Base-by-base conservation (phyloP, 2,888 invertebrate genomes). In the Apotomis capreana region DNA sequence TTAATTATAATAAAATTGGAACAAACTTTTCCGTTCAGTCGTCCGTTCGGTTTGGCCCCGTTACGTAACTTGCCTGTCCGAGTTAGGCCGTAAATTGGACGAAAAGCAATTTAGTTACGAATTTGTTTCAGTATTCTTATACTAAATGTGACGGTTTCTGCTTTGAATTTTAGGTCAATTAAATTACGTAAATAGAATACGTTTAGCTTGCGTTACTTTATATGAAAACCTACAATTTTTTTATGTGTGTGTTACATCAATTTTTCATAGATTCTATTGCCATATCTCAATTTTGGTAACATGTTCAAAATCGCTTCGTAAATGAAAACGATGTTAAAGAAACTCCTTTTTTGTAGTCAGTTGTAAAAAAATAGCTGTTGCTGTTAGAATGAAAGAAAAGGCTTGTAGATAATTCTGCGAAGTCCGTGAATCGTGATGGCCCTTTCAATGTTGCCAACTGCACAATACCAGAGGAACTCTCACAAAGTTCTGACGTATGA, bases 21-120 rank as follows among this genome's bases (percentile, higher is more conserved):
- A 74, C 70, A 78, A 79, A 75, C 76, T 75, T 74, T 69, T 70
- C 61, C 69, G 75, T 79, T 76, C 75, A 72, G 72, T 75, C 74
- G 74, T 73, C 58, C 58, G 68, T 68, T 63, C 49, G 57, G 68
- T 54, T 63, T 52, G 63, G 63, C 54, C 68, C 59, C 72, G 76
- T 79, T 77, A 72, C 74, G 76, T 62, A 72, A 72, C 72, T 59
- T 72, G 51, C 49, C 68, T 59, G 72, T 36, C 63, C 63, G 68
- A 72, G 46, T 68, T 59, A 46, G 63, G 52, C 46, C 68, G 68
- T 72, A 72, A 72, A 72, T 68, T 68, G 63, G 49, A 62, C 51
- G 36, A 57, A 68, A 72, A 68, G 51, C 58, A 13, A 72, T 72
- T 72, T 68, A 59, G 70, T 64, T 65, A 63, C 62, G 54, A 68